These are phyloP conservation scores for Lycophotia porphyrea DNA, from an alignment of 2,888 invertebrate species.

Conservation along the genomic window DNA sequence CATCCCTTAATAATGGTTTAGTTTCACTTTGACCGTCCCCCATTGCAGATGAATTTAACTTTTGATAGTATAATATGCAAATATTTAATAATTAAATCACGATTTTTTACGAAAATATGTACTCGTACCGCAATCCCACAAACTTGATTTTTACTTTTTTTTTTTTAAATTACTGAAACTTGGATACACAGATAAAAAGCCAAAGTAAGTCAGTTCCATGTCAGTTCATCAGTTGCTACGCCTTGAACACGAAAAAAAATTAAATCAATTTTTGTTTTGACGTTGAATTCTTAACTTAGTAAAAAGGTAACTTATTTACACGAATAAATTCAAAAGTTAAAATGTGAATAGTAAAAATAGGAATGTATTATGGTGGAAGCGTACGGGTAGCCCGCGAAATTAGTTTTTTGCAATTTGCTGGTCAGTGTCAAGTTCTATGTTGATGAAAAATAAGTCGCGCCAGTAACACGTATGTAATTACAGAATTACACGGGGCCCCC, in stretches of 20 bases:
- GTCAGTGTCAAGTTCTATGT: no score
- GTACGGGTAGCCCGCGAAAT: no score
- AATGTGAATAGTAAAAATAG: neutral
- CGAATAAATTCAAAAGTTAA: neutral
- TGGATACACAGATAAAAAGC: conserved; percentile 12
- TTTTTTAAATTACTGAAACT: neutral
- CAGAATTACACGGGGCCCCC: no score
- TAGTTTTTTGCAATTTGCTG: no score
- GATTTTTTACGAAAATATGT: conserved; percentile 58
- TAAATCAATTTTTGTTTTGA: neutral
- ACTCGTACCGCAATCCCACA: conserved; percentile 50
- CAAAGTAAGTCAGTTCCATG: neutral
- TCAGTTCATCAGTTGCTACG: no score
- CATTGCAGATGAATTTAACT: conserved; percentile 81
- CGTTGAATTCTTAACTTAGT: no score
- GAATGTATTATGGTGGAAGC: neutral
- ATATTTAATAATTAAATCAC: conserved; percentile 61
- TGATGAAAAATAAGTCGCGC: no score
- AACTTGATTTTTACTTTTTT: conserved; percentile 63
- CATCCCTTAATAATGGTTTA: conserved; percentile 90
- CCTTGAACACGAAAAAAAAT: neutral
- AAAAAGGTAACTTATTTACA: neutral
- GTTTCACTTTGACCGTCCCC: conserved; percentile 92
- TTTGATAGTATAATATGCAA: conserved; percentile 69
- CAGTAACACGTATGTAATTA: no score